phyloP scores from a whole-genome alignment of 2,888 invertebrate species.

The Hofmannophila pseudospretella region DNA sequence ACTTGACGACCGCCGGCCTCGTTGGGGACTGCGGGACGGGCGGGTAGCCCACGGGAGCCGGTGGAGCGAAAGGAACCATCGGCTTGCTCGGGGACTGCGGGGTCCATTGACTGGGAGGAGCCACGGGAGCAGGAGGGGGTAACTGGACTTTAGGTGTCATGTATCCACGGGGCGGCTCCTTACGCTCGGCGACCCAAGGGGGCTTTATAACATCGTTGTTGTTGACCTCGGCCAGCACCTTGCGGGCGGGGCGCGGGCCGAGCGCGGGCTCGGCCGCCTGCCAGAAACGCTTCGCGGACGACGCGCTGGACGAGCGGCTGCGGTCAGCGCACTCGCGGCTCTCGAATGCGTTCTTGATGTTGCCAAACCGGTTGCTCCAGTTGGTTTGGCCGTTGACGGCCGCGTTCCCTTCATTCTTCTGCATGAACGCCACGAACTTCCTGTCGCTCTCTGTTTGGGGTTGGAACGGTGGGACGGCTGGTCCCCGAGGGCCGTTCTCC shows the following conservation, averaged over 20 bases:
- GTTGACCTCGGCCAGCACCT: conserved; percentile 39
- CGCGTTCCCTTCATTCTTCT: conserved; percentile 78
- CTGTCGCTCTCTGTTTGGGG: conserved; percentile 92
- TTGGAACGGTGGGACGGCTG: conserved; percentile 81
- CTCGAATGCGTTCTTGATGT: conserved; percentile 90
- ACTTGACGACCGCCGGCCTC: conserved; percentile 49
- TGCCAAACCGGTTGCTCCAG: conserved; percentile 90
- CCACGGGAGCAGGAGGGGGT: conserved; percentile 10
- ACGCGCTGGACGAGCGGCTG: conserved; percentile 62
- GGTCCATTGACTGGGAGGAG: conserved; percentile 10
- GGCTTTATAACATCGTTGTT: conserved; percentile 53
- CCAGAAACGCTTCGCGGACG: conserved; percentile 80
- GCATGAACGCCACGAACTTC: conserved; percentile 90
- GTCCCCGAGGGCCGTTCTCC: conserved; percentile 43
- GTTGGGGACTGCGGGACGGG: conserved; percentile 37
- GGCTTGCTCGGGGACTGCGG: conserved; percentile 10
- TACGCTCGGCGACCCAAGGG: conserved; percentile 61
- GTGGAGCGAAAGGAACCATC: conserved; percentile 8
- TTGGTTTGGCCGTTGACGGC: conserved; percentile 57
- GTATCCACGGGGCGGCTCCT: conserved; percentile 62
- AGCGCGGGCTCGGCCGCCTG: conserved; percentile 54
- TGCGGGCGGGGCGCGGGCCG: conserved; percentile 7
- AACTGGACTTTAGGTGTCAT: conserved; percentile 36
- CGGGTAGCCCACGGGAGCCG: conserved; percentile 9
- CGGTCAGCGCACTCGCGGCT: conserved; percentile 56